phyloP scores from a whole-genome alignment of 2,113 vertebrate genomes.

The Ovis aries region DNA sequence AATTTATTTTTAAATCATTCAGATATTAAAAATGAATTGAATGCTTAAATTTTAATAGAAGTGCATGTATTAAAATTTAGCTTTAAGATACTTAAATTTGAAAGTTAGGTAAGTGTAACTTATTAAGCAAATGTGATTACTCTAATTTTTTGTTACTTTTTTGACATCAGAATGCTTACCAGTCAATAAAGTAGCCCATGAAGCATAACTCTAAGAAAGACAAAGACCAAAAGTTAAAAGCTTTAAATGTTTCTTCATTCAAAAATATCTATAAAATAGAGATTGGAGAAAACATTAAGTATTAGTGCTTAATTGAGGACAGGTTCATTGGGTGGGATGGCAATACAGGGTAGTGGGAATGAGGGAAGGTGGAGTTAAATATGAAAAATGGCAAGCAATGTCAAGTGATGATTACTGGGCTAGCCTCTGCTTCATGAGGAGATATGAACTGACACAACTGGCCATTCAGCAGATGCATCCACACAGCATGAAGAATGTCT shows the following conservation, averaged over 20 bases:
- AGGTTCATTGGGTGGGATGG: too few relatives aligned
- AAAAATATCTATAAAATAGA: not conserved
- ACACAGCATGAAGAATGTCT: not conserved
- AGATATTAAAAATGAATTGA: not conserved
- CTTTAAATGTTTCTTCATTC: not conserved
- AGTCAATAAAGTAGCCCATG: not conserved
- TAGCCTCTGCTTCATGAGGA: not conserved
- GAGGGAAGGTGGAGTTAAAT: not conserved
- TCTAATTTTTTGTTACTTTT: not conserved
- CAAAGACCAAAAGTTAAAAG: not conserved
- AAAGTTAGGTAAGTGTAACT: not conserved
- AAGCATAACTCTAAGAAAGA: not conserved
- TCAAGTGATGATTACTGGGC: not conserved
- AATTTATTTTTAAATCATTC: not conserved
- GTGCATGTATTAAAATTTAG: not conserved
- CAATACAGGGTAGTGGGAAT: not conserved
- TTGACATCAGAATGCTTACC: not conserved
- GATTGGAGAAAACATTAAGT: not conserved
- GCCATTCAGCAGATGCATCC: not conserved
- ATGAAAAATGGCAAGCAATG: not conserved
- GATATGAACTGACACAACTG: accelerated
- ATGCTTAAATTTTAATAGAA: not conserved
- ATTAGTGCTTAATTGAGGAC: not conserved
- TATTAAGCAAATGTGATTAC: not conserved
- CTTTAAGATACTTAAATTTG: not conserved